phyloP scores from a whole-genome alignment of 2,113 vertebrate genomes.

The Aegotheles bennettii region DNA sequence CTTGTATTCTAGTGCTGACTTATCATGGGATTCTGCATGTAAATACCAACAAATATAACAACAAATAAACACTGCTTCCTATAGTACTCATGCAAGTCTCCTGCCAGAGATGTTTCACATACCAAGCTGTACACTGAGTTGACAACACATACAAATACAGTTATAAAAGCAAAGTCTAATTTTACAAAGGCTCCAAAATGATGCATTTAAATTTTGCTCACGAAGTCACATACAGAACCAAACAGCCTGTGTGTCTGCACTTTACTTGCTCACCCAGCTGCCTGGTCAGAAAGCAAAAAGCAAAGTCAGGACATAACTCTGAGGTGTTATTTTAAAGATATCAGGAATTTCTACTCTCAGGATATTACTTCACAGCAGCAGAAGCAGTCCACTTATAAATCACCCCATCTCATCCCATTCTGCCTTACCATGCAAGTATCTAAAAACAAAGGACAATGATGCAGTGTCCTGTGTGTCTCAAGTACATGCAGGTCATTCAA shows the following conservation, averaged over 20 bases:
- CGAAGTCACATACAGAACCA: not conserved
- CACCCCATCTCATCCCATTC: not conserved
- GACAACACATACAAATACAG: not conserved
- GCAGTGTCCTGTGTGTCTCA: not conserved
- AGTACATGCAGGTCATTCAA: not conserved
- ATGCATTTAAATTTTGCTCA: not conserved
- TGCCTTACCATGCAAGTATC: not conserved
- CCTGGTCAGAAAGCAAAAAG: not conserved
- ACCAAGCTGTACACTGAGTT: not conserved
- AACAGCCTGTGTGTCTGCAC: not conserved
- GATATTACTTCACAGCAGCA: not conserved
- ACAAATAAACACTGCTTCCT: slow-evolving; percentile 12
- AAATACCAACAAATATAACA: slow-evolving; percentile 2
- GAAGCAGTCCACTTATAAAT: not conserved
- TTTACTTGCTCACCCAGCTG: not conserved
- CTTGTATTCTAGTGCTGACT: not conserved
- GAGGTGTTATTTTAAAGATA: not conserved
- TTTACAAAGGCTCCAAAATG: not conserved
- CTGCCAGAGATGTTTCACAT: not conserved
- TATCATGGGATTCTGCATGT: not conserved
- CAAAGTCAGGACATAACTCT: not conserved
- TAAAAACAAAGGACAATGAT: not conserved
- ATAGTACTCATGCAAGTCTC: not conserved
- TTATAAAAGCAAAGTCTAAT: not conserved
- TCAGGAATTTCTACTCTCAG: not conserved